phyloP scores from a whole-genome alignment of 2,113 vertebrate species.

The Bambusicola thoracicus region DNA sequence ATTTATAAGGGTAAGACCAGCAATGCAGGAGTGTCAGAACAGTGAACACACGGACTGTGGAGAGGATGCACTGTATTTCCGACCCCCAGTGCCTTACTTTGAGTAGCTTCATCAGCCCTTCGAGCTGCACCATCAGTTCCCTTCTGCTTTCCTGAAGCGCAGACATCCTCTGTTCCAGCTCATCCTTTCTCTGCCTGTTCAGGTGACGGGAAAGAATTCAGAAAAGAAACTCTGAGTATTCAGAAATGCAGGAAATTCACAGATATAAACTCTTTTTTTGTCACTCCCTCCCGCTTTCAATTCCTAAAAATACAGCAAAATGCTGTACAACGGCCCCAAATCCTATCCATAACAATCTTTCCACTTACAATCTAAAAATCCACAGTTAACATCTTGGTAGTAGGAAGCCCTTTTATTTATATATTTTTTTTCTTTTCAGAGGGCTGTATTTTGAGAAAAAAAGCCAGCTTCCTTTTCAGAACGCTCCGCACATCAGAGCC shows the following conservation, averaged over 20 bases:
- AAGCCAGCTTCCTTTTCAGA: background rate
- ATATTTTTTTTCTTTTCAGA: background rate
- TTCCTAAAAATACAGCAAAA: background rate
- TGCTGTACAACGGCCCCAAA: fast-evolving
- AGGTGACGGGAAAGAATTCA: background rate
- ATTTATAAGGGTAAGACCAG: fast-evolving
- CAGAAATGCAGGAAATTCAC: background rate
- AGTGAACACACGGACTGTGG: fast-evolving
- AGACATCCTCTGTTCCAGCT: constrained; percentile 95
- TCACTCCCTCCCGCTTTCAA: background rate
- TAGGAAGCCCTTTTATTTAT: background rate
- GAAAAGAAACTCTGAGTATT: background rate
- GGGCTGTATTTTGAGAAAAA: background rate
- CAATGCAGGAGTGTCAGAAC: background rate
- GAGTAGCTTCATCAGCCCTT: constrained; percentile 95
- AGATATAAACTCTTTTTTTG: fast-evolving
- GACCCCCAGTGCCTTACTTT: constrained; percentile 79
- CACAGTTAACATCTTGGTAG: background rate
- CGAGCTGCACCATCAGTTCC: constrained; percentile 96
- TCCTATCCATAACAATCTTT: fast-evolving
- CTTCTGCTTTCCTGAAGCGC: constrained; percentile 93
- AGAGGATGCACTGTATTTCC: fast-evolving
- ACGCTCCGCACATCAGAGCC: background rate
- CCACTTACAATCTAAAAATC: background rate
- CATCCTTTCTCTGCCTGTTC: constrained; percentile 94